Percentiles rank a stretch among this genome's conserved stretches.
Evolutionary conservation across 2,888 invertebrate species (phyloP).

Genomic region (Dinocampus coccinellae): DNA sequence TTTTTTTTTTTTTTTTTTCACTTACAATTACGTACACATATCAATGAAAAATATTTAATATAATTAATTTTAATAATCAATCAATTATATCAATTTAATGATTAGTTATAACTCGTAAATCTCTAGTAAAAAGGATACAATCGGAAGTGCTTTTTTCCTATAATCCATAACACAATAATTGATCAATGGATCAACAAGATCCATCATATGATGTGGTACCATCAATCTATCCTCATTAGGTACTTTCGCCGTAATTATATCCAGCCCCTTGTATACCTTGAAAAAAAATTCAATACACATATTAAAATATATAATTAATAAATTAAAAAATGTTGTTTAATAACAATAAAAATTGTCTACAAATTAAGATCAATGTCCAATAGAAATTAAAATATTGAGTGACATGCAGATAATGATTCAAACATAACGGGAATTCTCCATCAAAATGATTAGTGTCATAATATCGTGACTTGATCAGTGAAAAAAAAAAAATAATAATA

Average conservation of each 20-base stretch:
- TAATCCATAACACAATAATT: constrained; percentile 89
- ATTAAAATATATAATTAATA: constrained; percentile 19
- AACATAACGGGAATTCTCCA: not conserved
- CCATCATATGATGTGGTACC: constrained; percentile 90
- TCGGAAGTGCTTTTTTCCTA: constrained; percentile 82
- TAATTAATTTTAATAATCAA: not conserved
- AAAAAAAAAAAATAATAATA: constrained; percentile 24
- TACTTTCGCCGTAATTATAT: constrained; percentile 95
- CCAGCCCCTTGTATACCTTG: constrained; percentile 93
- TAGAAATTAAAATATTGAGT: not conserved
- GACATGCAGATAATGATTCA: not conserved
- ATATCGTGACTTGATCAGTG: constrained; percentile 19
- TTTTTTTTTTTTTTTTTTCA: too few relatives aligned
- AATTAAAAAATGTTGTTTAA: not conserved
- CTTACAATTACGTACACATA: too few relatives aligned
- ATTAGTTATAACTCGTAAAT: not conserved
- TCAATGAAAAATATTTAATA: too few relatives aligned
- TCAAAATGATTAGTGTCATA: not conserved
- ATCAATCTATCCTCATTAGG: constrained; percentile 80
- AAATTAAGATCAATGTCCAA: not conserved
- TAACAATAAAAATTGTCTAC: not conserved
- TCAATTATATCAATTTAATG: not conserved
- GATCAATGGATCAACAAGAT: constrained; percentile 84
- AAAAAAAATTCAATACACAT: constrained; percentile 57
- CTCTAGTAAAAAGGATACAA: constrained; percentile 82